Conservation (phyloP, 2,113 vertebrate genomes). For the Dinomys branickii region DNA sequence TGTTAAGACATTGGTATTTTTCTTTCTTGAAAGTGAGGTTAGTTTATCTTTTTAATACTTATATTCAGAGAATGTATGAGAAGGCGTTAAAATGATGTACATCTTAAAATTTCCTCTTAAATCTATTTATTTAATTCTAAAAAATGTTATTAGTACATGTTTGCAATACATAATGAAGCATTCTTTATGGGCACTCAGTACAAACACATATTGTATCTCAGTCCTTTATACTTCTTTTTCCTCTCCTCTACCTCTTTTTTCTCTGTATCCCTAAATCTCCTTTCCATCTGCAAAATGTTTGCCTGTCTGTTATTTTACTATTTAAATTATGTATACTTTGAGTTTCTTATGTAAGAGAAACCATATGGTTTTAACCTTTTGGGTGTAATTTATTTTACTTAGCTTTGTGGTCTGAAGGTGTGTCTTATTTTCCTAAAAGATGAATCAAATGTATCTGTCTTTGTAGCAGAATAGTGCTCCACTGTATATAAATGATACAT, state of each 20-base stretch:
- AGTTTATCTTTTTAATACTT: constrained; percentile 71
- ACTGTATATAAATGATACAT: neutral
- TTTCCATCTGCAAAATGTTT: neutral
- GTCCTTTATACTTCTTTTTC: neutral
- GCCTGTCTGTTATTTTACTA: neutral
- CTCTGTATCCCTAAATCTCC: neutral
- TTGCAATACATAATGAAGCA: neutral
- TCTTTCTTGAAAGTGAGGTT: constrained; percentile 99
- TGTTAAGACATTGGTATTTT: constrained; percentile 99
- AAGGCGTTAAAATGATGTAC: neutral
- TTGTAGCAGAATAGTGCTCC: neutral
- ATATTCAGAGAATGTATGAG: neutral
- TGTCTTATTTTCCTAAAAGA: neutral
- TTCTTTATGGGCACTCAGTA: neutral
- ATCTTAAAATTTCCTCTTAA: neutral
- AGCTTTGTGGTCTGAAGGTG: neutral
- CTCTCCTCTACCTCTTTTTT: neutral
- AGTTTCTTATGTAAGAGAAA: neutral
- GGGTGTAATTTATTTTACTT: neutral
- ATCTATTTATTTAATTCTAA: neutral
- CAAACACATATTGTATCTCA: neutral
- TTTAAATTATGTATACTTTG: neutral
- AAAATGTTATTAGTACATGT: neutral
- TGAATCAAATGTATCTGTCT: neutral
- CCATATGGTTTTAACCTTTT: neutral